phyloP scores from a whole-genome alignment of 2,888 invertebrate species.

The Leistus spinibarbis region DNA sequence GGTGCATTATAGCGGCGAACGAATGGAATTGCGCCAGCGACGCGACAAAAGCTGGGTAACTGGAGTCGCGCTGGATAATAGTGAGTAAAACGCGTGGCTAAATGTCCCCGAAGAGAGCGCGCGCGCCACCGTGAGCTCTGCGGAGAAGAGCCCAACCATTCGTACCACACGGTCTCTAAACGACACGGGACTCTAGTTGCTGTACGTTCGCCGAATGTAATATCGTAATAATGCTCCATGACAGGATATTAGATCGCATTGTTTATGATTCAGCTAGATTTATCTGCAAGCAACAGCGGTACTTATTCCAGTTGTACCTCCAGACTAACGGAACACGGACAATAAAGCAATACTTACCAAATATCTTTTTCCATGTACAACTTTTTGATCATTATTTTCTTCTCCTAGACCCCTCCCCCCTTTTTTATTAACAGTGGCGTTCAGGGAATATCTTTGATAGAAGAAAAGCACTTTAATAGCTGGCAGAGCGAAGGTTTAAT shows the following conservation, averaged over 20 bases:
- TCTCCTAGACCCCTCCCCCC: too few relatives aligned
- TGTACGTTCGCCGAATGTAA: constrained; percentile 7
- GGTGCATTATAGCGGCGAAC: not conserved
- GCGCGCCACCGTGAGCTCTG: not conserved
- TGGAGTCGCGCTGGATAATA: too few relatives aligned
- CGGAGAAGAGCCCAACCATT: constrained; percentile 8
- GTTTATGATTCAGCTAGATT: constrained; percentile 20
- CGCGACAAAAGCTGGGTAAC: too few relatives aligned
- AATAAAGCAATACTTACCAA: not conserved
- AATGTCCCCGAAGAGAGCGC: not conserved
- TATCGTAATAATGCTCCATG: constrained; percentile 20
- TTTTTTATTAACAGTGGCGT: not conserved
- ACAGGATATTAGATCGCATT: constrained; percentile 26
- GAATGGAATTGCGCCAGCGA: not conserved
- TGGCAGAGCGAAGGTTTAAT: not conserved
- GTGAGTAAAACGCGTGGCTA: not conserved
- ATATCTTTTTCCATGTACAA: too few relatives aligned
- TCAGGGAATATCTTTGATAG: not conserved
- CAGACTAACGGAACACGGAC: not conserved
- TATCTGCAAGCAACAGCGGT: constrained; percentile 12
- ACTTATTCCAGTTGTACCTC: constrained; percentile 1
- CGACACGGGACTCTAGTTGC: not conserved
- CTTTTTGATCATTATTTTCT: too few relatives aligned
- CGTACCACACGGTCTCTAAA: constrained; percentile 24
- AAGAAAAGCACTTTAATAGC: not conserved